Conservation (phyloP, 2,888 invertebrate genomes). For the Acleris holmiana region DNA sequence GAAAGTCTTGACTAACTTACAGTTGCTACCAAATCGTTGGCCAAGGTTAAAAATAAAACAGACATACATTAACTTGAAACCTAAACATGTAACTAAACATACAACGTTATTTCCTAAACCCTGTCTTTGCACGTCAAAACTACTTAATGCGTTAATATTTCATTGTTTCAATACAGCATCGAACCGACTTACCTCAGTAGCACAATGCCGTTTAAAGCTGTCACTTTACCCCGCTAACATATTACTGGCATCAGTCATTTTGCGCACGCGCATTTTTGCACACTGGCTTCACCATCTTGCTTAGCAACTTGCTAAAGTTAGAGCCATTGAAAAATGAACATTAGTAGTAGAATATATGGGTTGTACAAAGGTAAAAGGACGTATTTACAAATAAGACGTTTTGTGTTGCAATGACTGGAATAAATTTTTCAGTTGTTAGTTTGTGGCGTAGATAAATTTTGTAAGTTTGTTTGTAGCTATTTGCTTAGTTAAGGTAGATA, state of each 20-base stretch:
- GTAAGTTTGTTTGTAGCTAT: slow-evolving; percentile 18
- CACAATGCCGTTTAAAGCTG: slow-evolving; percentile 60
- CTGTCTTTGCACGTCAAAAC: neutral
- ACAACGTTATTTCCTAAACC: no score
- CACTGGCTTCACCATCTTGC: slow-evolving; percentile 46
- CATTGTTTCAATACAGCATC: slow-evolving; percentile 28
- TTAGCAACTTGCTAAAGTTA: slow-evolving; percentile 31
- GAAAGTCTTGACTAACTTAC: no score
- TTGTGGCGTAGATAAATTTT: slow-evolving; percentile 32
- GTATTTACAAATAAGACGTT: slow-evolving; percentile 14
- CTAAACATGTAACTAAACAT: no score
- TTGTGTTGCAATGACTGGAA: slow-evolving; percentile 25
- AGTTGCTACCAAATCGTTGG: no score
- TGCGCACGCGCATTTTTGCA: slow-evolving; percentile 47
- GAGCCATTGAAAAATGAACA: slow-evolving; percentile 36
- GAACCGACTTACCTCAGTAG: slow-evolving; percentile 53
- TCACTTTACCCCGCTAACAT: slow-evolving; percentile 64
- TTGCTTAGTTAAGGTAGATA: slow-evolving; percentile 12
- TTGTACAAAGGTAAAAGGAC: neutral
- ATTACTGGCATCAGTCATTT: slow-evolving; percentile 64
- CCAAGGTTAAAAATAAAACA: no score
- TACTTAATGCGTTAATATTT: neutral
- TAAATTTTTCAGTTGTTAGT: slow-evolving; percentile 30
- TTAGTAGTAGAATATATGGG: slow-evolving; percentile 36
- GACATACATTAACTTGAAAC: no score